Conservation (phyloP, 2,113 vertebrate genomes). For the Echinops telfairi region DNA sequence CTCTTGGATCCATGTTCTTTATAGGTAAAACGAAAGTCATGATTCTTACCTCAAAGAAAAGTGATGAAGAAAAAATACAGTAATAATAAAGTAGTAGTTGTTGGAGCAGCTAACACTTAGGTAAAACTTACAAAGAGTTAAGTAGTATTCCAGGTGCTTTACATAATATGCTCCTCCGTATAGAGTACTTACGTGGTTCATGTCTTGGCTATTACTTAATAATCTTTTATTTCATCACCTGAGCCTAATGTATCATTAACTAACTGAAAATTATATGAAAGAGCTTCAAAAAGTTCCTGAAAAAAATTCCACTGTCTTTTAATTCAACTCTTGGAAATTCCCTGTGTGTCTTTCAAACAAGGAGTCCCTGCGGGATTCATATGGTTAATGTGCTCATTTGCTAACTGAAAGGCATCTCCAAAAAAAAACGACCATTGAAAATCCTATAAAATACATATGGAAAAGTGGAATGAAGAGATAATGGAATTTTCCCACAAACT, state of each 20-base stretch:
- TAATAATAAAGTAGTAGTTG: background rate
- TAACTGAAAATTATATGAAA: background rate
- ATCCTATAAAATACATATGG: too few relatives aligned
- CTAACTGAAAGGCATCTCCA: background rate
- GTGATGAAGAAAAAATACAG: conserved; percentile 28
- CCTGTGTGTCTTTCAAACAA: background rate
- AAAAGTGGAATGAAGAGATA: too few relatives aligned
- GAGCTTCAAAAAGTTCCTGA: too few relatives aligned
- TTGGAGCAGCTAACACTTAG: background rate
- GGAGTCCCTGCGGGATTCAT: background rate
- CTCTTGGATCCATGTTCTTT: conserved; percentile 11
- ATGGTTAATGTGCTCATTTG: background rate
- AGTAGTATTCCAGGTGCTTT: conserved; percentile 1
- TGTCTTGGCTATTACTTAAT: background rate
- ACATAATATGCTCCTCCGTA: background rate
- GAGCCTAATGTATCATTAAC: background rate
- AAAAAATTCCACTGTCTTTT: too few relatives aligned
- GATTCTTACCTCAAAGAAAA: conserved; percentile 23
- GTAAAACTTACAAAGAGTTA: background rate
- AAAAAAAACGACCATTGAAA: background rate
- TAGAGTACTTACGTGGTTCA: background rate
- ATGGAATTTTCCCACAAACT: too few relatives aligned
- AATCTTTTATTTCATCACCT: background rate
- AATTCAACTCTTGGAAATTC: too few relatives aligned
- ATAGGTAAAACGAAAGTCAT: background rate